These are phyloP conservation scores for Acrocephalus arundinaceus DNA, from an alignment of 2,113 vertebrate genomes.

Conservation along the genomic window DNA sequence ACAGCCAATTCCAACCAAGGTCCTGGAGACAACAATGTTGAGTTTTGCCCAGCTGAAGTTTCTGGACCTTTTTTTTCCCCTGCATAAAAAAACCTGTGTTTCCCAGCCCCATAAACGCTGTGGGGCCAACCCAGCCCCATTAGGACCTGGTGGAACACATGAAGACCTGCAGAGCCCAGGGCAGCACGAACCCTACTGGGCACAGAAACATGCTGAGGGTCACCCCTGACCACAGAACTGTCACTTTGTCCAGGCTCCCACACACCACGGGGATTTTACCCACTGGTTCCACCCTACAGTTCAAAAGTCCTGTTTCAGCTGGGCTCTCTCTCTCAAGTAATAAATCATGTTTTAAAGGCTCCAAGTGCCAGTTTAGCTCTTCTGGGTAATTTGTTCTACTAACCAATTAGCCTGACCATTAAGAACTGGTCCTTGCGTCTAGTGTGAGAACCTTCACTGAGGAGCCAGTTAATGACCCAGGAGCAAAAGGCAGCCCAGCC, in stretches of 20 bases:
- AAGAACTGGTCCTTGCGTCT: not conserved
- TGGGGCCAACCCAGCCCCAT: not conserved
- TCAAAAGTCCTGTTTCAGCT: not conserved
- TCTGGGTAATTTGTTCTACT: not conserved
- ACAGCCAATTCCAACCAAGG: not conserved
- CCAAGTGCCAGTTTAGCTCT: not conserved
- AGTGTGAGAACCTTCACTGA: not conserved
- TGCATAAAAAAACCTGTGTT: not conserved
- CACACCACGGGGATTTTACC: rapidly evolving
- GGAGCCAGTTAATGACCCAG: not conserved
- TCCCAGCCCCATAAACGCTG: not conserved
- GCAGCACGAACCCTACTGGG: not conserved
- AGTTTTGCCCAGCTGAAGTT: not conserved
- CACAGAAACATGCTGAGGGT: not conserved
- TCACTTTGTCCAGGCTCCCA: not conserved
- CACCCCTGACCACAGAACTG: not conserved
- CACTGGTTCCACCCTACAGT: not conserved
- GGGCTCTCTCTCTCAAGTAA: not conserved
- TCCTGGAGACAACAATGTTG: not conserved
- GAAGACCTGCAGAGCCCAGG: not conserved
- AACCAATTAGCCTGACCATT: not conserved
- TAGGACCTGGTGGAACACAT: not conserved
- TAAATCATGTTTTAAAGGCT: not conserved
- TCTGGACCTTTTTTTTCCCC: not conserved
- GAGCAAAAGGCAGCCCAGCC: not conserved